Base-by-base conservation (phyloP, 2,113 vertebrate genomes). In the Stegastes partitus region DNA sequence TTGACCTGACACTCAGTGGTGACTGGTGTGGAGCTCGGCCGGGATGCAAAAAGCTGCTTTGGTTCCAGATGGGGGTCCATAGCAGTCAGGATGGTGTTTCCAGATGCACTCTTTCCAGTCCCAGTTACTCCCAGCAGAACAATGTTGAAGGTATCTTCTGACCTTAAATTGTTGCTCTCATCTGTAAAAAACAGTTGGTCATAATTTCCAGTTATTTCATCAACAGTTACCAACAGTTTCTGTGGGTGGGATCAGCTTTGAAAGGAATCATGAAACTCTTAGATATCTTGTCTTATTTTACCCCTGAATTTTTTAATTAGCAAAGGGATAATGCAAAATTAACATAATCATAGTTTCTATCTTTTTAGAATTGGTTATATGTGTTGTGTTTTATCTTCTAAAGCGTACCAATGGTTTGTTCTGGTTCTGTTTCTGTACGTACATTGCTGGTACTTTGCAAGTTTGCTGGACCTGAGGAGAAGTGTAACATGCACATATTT, bases 51-150 rank as follows among this genome's bases (percentile, higher is more conserved):
- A 6, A 5, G 15, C 0, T 61, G 4, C 0, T 0, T 19, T 55
- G 44, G 0, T 10, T 28, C 3, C 0, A 1, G 0, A 0, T 28
- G 0, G 8, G 53, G 3, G 10, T 19, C 26, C 6, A 21, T 45
- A 12, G 55, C 56, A 16, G 15, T 4, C 23, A 89, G 26, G 51
- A 89, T 79, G 61, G 83, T 81, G 57, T 83, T 88, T 53, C 37
- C 83, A 47, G 77, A 72, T 12, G 83, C 73, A 34, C 31, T 34
- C 31, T 34, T 34, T 34, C 31, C 31, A 34, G 31, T 34, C 31
- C 31, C 31, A 34, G 11, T 71, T 6, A 28, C 22, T 2, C 83
- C 83, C 23, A 86, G 44, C 16, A 85, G 58, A 42, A 85, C 22
- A 0, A 85, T 31, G 18, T 62, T 73, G 2, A 70, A 62, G 0